Evolutionary conservation across 64 coral and sea anemone species (phyloP), one percentile per base, ranked within the genome.

Genomic region (Platygyra sinensis): DNA sequence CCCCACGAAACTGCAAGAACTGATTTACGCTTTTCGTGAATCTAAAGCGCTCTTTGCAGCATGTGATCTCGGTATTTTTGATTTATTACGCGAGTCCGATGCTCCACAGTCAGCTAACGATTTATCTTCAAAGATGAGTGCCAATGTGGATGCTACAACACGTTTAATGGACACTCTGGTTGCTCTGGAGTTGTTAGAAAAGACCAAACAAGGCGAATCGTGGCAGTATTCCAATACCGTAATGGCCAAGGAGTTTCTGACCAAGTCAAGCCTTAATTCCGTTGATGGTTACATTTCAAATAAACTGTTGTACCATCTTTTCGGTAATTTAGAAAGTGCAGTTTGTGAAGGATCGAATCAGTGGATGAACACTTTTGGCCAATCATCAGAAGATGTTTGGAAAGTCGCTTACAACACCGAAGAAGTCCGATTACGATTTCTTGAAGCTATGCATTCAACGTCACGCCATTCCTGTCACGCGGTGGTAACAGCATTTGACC

Each of bases 11-110:
- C 38, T 94, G 17, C 60, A 88, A 22, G 39, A 87, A n/a, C 39
- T 91, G 22, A 63, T 91, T 63, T 86, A 73, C 30, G 88, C 77
- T 13, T 90, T 87, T 30, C 76, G 89, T 30, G 74, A 71, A 62
- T 94, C 89, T 17, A 50, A 87, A 19, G 67, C 65, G 0, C 33
- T 94, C 0, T 80, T 87, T 27, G 55, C 82, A 30, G 88, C 93
- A 14, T 71, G 83, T 80, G 89, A 94, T 62, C 59, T 94, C 18
- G 93, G 80, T n/a, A 91, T 94, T 38, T 94, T 94, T 20, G 93
- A 94, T 69, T n/a, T 73, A 18, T 78, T 91, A 52, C 74, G 91
- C 14, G 60, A 72, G 19, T 38, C 81, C 80, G 55, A 79, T 12
- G 29, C 18, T 13, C 73, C 88, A 77, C 72, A 29, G 22, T 79